Conservation (phyloP, 1,140 invertebrate genomes). For the Hycleus cichorii region DNA sequence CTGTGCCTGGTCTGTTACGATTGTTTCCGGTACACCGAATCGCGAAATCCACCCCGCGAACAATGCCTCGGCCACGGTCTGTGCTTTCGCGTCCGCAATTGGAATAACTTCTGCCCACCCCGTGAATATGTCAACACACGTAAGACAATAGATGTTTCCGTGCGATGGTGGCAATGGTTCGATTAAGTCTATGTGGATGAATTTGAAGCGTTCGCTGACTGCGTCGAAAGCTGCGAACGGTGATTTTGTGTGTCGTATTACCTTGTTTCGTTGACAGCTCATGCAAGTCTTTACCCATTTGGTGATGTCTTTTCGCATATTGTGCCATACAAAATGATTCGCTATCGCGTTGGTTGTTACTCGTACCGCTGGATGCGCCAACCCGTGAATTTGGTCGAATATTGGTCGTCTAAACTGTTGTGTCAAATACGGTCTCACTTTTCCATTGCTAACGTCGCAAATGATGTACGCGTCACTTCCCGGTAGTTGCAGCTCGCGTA, state of each 20-base stretch:
- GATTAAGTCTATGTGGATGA: slow-evolving; percentile 47
- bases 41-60: slow-evolving; percentile 32
- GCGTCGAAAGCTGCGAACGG: slow-evolving; percentile 4
- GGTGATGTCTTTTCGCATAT: slow-evolving; percentile 26
- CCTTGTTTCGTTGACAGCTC: slow-evolving; percentile 32
- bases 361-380: slow-evolving; percentile 29
- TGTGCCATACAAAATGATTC: slow-evolving; percentile 22
- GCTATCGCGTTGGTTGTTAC: slow-evolving; percentile 16
- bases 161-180: slow-evolving; percentile 39
- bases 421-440: slow-evolving; percentile 26
- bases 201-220: slow-evolving; percentile 15
- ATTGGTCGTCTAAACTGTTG: slow-evolving; percentile 10
- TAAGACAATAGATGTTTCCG: slow-evolving; percentile 39
- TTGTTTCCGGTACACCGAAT: slow-evolving; percentile 35
- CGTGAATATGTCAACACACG: slow-evolving; percentile 42
- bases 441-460: slow-evolving; percentile 18
- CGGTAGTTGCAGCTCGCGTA: slow-evolving; percentile 4
- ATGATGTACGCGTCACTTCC: neutral
- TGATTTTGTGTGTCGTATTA: slow-evolving; percentile 16
- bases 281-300: slow-evolving; percentile 25
- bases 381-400: slow-evolving; percentile 20
- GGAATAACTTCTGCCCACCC: slow-evolving; percentile 42
- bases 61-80: slow-evolving; percentile 31
- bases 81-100: slow-evolving; percentile 33
- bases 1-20: slow-evolving; percentile 42